Evolutionary conservation across 2,888 invertebrate genomes (phyloP).

Genomic region (Latheticus oryzae): DNA sequence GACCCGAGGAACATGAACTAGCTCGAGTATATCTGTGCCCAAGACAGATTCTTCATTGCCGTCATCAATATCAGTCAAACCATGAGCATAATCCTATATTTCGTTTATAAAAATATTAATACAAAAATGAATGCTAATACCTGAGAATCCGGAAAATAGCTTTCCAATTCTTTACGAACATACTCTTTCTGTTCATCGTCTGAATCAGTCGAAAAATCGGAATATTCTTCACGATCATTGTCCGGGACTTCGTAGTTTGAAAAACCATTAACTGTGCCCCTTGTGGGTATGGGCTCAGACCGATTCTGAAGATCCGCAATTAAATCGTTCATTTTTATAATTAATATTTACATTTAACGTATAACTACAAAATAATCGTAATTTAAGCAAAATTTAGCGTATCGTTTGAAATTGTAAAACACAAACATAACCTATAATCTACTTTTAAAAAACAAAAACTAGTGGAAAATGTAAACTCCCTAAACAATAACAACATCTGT

Average conservation of each 20-base stretch:
- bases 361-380: too few relatives aligned
- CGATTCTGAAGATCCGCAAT: slow-evolving; percentile 25
- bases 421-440: too few relatives aligned
- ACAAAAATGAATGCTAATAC: not conserved
- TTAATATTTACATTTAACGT: too few relatives aligned
- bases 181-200: slow-evolving; percentile 18
- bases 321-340: slow-evolving; percentile 34
- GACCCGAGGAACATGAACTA: slow-evolving; percentile 42
- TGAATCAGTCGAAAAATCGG: slow-evolving; percentile 15
- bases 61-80: slow-evolving; percentile 31
- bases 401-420: too few relatives aligned
- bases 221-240: slow-evolving; percentile 1
- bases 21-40: slow-evolving; percentile 20
- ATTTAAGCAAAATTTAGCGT: too few relatives aligned
- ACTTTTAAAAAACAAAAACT: too few relatives aligned
- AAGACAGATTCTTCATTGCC: slow-evolving; percentile 20
- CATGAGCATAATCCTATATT: not conserved
- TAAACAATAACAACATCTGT: too few relatives aligned
- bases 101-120: not conserved
- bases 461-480: too few relatives aligned
- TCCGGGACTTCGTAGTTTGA: slow-evolving; percentile 1
- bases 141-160: slow-evolving; percentile 7
- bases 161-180: slow-evolving; percentile 12
- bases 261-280: slow-evolving; percentile 20
- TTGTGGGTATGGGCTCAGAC: slow-evolving; percentile 8